Conservation (phyloP, 2,113 vertebrate genomes). For the Cyphomyrus discorhynchus region DNA sequence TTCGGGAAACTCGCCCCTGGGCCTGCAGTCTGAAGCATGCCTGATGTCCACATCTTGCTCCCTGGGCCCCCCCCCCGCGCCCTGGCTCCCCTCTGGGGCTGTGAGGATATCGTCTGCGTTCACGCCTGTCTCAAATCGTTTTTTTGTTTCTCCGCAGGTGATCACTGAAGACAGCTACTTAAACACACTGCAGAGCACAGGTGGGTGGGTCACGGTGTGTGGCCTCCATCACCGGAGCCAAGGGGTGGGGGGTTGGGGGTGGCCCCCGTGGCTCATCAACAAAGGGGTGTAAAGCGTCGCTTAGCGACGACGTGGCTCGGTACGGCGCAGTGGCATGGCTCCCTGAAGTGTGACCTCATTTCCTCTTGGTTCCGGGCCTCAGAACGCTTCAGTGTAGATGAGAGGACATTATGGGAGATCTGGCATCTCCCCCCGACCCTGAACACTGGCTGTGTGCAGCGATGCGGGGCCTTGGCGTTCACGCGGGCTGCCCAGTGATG, state of each 20-base stretch:
- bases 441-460: background rate
- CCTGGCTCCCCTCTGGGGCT: slow-evolving; percentile 12
- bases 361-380: background rate
- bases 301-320: background rate
- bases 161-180: slow-evolving; percentile 65
- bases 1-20: background rate
- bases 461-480: background rate
- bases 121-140: slow-evolving; percentile 13
- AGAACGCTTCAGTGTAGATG: background rate
- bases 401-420: background rate
- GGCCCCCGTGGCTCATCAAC: background rate
- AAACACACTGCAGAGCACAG: slow-evolving; percentile 67
- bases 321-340: background rate
- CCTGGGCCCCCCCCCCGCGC: background rate
- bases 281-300: background rate
- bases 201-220: slow-evolving; percentile 38
- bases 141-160: slow-evolving; percentile 39
- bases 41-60: slow-evolving; percentile 2
- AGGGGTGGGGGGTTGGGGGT: too few relatives aligned
- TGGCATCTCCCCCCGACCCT: background rate
- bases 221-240: background rate
- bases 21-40: background rate
- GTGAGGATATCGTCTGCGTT: slow-evolving; percentile 16
- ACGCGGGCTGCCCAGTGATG: background rate
- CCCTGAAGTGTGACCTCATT: background rate